These are phyloP conservation scores for Harpegnathos saltator DNA, from an alignment of 1,140 invertebrate species.

Conservation along the genomic window DNA sequence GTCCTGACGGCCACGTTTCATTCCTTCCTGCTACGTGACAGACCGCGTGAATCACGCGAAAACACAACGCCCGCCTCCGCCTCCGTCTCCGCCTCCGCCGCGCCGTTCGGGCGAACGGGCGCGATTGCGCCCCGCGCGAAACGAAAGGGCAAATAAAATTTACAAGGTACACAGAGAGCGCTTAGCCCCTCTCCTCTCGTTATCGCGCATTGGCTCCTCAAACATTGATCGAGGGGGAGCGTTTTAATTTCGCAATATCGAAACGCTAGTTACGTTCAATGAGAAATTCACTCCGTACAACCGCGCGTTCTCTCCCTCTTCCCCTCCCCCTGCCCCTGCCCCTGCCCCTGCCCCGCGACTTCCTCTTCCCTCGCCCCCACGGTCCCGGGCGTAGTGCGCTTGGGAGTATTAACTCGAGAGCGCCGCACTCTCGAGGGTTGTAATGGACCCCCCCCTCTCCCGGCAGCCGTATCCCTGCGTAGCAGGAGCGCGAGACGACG, in stretches of 20 bases:
- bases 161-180: slow-evolving; percentile 39
- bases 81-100: too few species aligned
- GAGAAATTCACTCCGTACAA: slow-evolving; percentile 15
- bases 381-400: too few species aligned
- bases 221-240: slow-evolving; percentile 38
- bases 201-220: slow-evolving; percentile 46
- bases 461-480: not conserved
- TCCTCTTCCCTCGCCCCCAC: too few species aligned
- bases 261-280: slow-evolving; percentile 39
- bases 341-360: too few species aligned
- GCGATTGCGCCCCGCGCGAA: slow-evolving; percentile 32
- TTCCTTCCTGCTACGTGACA: slow-evolving; percentile 52
- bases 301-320: too few species aligned
- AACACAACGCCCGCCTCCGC: slow-evolving; percentile 21
- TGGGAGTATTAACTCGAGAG: slow-evolving; percentile 39
- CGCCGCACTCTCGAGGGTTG: not conserved
- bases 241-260: slow-evolving; percentile 57
- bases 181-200: slow-evolving; percentile 40
- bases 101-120: too few species aligned
- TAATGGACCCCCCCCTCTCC: slow-evolving; percentile 8
- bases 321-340: too few species aligned
- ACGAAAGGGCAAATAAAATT: slow-evolving; percentile 53
- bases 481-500: not conserved
- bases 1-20: slow-evolving; percentile 61
- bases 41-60: slow-evolving; percentile 57